Evolutionary conservation across 2,113 vertebrate species (phyloP).

Genomic region (Otis tarda): DNA sequence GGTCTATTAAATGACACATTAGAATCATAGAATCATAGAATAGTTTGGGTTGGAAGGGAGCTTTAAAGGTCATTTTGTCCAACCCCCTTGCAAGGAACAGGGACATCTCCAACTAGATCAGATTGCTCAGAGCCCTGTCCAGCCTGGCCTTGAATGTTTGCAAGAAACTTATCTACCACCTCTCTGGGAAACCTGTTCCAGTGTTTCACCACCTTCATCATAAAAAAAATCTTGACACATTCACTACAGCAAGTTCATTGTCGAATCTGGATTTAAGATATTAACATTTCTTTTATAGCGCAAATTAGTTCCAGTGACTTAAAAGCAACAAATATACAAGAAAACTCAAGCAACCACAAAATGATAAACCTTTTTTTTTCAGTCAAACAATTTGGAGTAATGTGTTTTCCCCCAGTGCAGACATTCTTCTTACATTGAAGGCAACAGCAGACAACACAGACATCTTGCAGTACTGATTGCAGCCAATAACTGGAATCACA

Average conservation of each 20-base stretch:
- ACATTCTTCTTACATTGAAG: not conserved
- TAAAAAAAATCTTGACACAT: not conserved
- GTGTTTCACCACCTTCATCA: too few species aligned
- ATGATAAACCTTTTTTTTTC: not conserved
- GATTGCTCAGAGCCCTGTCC: too few species aligned
- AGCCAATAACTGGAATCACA: not conserved
- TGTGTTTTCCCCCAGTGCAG: not conserved
- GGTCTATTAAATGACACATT: not conserved
- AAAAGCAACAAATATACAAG: not conserved
- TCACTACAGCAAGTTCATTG: not conserved
- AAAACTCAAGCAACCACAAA: not conserved
- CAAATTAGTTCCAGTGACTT: not conserved
- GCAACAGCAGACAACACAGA: not conserved
- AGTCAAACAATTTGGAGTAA: not conserved
- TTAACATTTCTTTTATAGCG: not conserved
- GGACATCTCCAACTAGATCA: too few species aligned
- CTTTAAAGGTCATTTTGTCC: too few species aligned
- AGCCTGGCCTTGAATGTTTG: too few species aligned
- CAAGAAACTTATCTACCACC: too few species aligned
- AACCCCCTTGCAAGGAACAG: too few species aligned
- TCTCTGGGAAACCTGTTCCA: too few species aligned
- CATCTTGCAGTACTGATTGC: not conserved
- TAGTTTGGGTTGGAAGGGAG: too few species aligned
- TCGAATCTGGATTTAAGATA: not conserved
- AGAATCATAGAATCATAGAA: too few species aligned